Evolutionary conservation across 2,888 invertebrate species (phyloP).

Genomic region (Nephrotoma guestfalica): DNA sequence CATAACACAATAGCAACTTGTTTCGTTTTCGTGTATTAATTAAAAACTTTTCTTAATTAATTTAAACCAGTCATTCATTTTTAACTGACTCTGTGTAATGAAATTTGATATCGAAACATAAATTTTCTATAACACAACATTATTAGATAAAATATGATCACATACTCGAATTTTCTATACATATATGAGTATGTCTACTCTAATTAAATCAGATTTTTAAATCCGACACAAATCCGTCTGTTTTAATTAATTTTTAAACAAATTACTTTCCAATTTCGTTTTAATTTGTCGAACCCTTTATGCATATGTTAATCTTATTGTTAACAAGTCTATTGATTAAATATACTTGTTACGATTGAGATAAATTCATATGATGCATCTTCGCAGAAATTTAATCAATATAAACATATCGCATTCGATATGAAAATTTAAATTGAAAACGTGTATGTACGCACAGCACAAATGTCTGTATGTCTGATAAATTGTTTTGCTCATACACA

Average conservation of each 20-base stretch:
- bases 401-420: background rate
- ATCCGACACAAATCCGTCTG: background rate
- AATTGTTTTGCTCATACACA: background rate
- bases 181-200: background rate
- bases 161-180: background rate
- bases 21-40: background rate
- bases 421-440: background rate
- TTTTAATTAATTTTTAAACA: background rate
- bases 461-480: background rate
- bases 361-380: background rate
- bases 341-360: background rate
- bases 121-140: background rate
- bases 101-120: background rate
- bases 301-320: background rate
- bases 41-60: background rate
- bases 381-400: background rate
- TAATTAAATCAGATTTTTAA: background rate
- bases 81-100: background rate
- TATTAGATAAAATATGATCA: background rate
- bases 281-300: background rate
- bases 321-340: background rate
- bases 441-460: background rate
- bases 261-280: background rate
- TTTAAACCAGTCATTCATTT: background rate
- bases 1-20: background rate